Evolutionary conservation across 92 coral and sea anemone genomes (phyloP), one percentile per base, ranked within the genome.

Genomic region (Pocillopora meandrina): DNA sequence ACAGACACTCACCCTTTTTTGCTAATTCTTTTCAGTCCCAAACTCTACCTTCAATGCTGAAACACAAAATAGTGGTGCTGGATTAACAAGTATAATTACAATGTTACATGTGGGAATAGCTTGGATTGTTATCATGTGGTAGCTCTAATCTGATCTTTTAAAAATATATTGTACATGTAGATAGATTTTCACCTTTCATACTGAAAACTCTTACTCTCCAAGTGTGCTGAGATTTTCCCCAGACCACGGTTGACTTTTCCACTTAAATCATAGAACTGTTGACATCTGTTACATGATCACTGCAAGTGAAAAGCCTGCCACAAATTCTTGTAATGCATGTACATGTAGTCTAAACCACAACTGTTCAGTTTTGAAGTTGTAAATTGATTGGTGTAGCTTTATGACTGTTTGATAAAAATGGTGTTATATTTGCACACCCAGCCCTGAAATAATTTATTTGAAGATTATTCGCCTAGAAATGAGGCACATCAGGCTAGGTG

Each of bases 361-460:
- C 2, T 62, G 9, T 2, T 23, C 33, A 33, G 33, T 10, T 34
- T 69, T 5, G 73, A 19, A 36, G 36, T 2, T 60, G 47, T 69
- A 60, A 61, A 77, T 64, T 77, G 81, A 61, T 77, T 34, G 71
- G 56, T 77, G 81, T 17, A 59, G 47, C 2, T 15, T 26, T 23
- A 12, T 26, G 12, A 8, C 72, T 31, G 10, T 26, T 6, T 19
- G 31, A 19, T 9, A 65, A 19, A 19, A 65, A 42, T 42, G 52
- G 8, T 42, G 8, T 42, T 42, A 42, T 42, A 42, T 42, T 42
- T 42, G 52, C 52, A 42, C 52, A 3, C 8, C 52, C 4, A 42
- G 8, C 52, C 52, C 52, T 7, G 11, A 9, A 65, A 31, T 12
- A n/a, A 12, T 19, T 65, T 65, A 10, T 19, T 20, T 18, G 23